phyloP scores from a whole-genome alignment of 2,797 vertebrate genomes.

The Tokudaia tokunoshimensis region DNA sequence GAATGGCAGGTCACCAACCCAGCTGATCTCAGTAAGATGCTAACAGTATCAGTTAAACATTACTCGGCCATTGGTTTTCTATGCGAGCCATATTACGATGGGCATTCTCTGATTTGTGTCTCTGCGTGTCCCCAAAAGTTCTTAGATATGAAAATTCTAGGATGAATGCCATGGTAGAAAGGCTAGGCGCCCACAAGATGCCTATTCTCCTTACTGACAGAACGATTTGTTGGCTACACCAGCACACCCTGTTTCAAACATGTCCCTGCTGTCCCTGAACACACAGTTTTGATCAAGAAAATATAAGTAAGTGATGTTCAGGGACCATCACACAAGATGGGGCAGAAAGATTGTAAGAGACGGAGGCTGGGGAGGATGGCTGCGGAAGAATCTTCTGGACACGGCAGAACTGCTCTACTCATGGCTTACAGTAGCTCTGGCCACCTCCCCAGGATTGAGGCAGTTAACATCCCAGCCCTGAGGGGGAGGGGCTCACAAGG shows the following conservation, averaged over 20 bases:
- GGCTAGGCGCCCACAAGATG: neutral
- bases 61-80: neutral
- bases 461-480: too few relatives aligned
- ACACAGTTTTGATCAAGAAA: neutral
- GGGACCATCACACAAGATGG: too few relatives aligned
- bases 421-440: neutral
- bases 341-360: neutral
- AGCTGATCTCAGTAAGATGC: neutral
- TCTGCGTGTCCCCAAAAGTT: neutral
- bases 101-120: neutral
- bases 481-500: neutral
- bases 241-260: neutral
- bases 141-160: slow-evolving; percentile 22
- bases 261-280: neutral
- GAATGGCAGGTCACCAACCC: neutral
- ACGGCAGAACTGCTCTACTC: neutral
- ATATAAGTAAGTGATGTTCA: neutral
- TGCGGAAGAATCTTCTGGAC: neutral
- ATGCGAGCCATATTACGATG: neutral
- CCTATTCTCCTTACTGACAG: neutral
- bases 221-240: neutral
- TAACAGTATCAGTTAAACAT: neutral
- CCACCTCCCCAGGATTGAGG: neutral
- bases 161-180: neutral
- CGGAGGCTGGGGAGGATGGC: neutral